Evolutionary conservation across 2,113 vertebrate genomes (phyloP).

Genomic region (Grammomys dolichurus): DNA sequence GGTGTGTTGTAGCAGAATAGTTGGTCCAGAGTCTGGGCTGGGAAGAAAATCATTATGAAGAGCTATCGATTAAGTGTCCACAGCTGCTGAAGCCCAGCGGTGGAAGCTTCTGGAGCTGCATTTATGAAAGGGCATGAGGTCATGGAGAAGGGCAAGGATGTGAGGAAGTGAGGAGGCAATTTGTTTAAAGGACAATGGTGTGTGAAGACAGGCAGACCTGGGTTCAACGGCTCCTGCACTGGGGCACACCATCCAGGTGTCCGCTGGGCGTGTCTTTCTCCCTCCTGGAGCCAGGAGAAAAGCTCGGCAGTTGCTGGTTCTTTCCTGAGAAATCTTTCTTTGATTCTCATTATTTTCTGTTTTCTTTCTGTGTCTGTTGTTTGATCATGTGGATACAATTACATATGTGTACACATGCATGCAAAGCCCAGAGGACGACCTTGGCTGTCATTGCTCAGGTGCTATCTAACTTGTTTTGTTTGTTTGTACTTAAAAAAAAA

Average conservation of each 20-base stretch:
- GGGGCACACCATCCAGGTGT: background rate
- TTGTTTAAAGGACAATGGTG: background rate
- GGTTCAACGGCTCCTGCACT: fast-evolving
- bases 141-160: slow-evolving; percentile 40
- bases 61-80: slow-evolving; percentile 74
- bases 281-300: background rate
- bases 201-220: background rate
- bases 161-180: background rate
- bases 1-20: background rate
- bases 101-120: background rate
- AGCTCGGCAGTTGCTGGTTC: background rate
- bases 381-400: no score
- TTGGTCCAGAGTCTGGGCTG: background rate
- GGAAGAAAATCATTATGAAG: slow-evolving; percentile 58
- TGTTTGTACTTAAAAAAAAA: background rate
- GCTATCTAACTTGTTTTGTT: background rate
- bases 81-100: background rate
- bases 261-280: no score
- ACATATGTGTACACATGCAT: background rate
- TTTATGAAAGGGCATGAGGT: slow-evolving; percentile 67
- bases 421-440: background rate
- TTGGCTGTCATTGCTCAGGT: background rate
- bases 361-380: background rate
- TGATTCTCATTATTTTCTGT: background rate
- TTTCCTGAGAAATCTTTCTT: background rate